These are phyloP conservation scores for Albula glossodonta DNA, from an alignment of 2,113 vertebrate species.

Conservation along the genomic window DNA sequence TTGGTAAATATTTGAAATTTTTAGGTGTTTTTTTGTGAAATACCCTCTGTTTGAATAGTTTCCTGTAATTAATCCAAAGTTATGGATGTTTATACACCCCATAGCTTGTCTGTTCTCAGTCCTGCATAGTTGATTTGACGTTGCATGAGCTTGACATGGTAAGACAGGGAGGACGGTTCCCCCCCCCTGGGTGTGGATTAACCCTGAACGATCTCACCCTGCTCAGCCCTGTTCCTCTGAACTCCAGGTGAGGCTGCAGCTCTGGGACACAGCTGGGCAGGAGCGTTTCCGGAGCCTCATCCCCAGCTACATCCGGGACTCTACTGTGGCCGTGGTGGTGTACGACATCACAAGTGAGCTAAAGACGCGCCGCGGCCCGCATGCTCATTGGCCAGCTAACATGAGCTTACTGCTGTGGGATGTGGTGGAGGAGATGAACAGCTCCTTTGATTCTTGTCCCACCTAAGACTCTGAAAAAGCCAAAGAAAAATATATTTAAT, in stretches of 20 bases:
- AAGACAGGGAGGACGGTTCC: neutral
- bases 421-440: no score
- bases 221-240: neutral
- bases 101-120: neutral
- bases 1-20: neutral
- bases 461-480: no score
- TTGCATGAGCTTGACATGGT: neutral
- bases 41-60: neutral
- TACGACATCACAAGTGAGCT: slow-evolving; percentile 6
- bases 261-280: slow-evolving; percentile 5
- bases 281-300: slow-evolving; percentile 7
- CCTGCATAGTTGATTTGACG: neutral
- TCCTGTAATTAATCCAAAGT: neutral
- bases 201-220: neutral
- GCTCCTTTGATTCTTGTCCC: no score
- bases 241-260: slow-evolving; percentile 8
- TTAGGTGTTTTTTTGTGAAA: neutral
- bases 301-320: slow-evolving; percentile 10
- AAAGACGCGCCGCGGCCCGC: neutral
- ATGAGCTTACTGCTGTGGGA: no score
- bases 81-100: neutral
- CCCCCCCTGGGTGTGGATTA: neutral
- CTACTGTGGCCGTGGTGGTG: slow-evolving; percentile 1
- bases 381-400: neutral
- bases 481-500: no score